These are phyloP conservation scores for Dolichopus griseipennis DNA, from an alignment of 2,888 invertebrate genomes.

Conservation along the genomic window DNA sequence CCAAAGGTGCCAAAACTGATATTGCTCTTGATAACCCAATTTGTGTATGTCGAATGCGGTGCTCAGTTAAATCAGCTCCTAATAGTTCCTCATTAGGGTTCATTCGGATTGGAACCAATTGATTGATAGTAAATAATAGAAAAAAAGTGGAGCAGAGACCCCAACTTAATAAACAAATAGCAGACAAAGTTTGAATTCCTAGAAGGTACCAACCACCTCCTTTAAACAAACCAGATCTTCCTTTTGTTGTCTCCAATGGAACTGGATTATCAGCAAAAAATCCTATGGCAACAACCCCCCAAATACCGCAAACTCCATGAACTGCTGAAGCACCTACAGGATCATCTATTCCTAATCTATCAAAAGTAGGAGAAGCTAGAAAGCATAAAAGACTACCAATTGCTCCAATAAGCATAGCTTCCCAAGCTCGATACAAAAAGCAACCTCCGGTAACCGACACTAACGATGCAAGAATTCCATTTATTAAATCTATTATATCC, in stretches of 20 bases:
- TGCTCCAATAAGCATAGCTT: constrained; percentile 70
- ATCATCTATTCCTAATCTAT: constrained; percentile 64
- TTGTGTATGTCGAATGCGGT: constrained; percentile 61
- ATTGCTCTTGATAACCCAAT: constrained; percentile 64
- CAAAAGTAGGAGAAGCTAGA: constrained; percentile 62
- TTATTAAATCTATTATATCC: constrained; percentile 78
- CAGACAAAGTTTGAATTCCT: constrained; percentile 70
- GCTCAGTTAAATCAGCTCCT: constrained; percentile 84
- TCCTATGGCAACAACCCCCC: constrained; percentile 79
- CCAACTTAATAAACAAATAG: constrained; percentile 64
- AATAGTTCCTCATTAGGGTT: constrained; percentile 73
- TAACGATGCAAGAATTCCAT: constrained; percentile 76
- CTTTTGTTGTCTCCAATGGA: constrained; percentile 70
- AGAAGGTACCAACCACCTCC: constrained; percentile 83
- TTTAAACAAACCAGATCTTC: constrained; percentile 65
- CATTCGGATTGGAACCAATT: constrained; percentile 75
- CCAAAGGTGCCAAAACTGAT: constrained; percentile 59
- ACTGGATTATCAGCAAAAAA: constrained; percentile 79
- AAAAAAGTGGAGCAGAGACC: constrained; percentile 60
- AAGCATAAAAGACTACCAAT: constrained; percentile 70
- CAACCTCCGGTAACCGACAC: constrained; percentile 86
- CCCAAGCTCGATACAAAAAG: constrained; percentile 79
- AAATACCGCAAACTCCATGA: constrained; percentile 69
- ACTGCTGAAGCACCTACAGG: constrained; percentile 83
- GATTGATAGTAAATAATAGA: constrained; percentile 70